Conservation (phyloP, 2,888 invertebrate genomes). For the Leucoma salicis region DNA sequence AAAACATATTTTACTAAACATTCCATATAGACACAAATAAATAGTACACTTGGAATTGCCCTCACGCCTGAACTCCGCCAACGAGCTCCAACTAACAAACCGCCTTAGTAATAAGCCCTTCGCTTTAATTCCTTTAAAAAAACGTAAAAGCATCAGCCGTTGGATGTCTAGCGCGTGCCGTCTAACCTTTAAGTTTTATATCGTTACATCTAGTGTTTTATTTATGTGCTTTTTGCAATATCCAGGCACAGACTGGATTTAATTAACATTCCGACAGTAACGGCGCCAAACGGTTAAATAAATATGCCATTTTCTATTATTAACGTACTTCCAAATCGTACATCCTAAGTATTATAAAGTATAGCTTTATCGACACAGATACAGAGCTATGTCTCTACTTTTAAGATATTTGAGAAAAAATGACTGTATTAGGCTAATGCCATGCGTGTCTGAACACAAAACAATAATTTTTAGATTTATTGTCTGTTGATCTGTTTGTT, state of each 20-base stretch:
- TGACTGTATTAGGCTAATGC: no score
- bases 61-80: constrained; percentile 8
- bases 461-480: no score
- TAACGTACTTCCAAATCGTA: no score
- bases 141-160: constrained; percentile 12
- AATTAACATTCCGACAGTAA: constrained; percentile 43
- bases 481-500: no score
- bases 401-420: no score
- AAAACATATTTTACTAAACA: no score
- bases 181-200: constrained; percentile 66
- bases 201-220: constrained; percentile 41
- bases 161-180: constrained; percentile 52
- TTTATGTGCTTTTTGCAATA: constrained; percentile 39
- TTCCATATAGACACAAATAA: background rate
- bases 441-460: no score
- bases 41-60: no score
- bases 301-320: no score
- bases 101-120: background rate
- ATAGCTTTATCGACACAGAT: no score
- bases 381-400: no score
- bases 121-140: constrained; percentile 1
- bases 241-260: constrained; percentile 26
- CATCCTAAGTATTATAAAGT: no score
- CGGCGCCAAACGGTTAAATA: constrained; percentile 26
- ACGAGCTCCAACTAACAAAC: background rate